These are phyloP conservation scores for Silurus asotus DNA, from an alignment of 2,113 vertebrate genomes.

Conservation along the genomic window DNA sequence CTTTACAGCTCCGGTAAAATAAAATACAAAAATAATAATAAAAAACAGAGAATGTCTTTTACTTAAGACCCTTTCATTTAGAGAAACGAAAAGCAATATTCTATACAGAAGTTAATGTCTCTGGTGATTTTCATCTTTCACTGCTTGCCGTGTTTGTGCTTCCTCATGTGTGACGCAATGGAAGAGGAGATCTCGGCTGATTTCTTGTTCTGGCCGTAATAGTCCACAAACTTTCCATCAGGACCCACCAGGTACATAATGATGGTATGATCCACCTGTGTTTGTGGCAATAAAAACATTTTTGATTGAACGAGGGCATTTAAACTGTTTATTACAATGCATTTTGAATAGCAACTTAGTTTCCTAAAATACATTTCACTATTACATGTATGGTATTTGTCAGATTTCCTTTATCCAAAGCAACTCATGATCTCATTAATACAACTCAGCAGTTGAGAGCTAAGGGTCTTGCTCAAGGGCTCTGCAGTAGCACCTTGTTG, in stretches of 20 bases:
- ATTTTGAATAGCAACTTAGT: not conserved
- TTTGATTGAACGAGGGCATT: not conserved
- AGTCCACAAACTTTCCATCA: conserved; percentile 87
- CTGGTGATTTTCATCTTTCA: not conserved
- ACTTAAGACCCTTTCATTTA: not conserved
- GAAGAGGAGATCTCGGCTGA: conserved; percentile 79
- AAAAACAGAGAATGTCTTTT: not conserved
- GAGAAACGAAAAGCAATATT: not conserved
- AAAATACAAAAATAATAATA: not conserved
- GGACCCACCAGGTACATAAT: conserved; percentile 97
- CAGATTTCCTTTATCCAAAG: no score
- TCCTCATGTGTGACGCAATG: conserved; percentile 86
- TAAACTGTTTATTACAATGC: not conserved
- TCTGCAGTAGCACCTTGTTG: no score
- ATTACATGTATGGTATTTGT: no score
- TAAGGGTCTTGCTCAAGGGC: no score
- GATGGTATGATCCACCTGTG: conserved; percentile 95
- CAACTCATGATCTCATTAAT: no score
- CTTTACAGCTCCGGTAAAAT: not conserved
- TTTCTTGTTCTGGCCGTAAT: conserved; percentile 93
- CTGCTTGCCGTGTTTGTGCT: conserved; percentile 69
- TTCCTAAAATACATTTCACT: not conserved
- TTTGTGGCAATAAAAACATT: conserved; percentile 15
- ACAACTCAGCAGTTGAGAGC: no score
- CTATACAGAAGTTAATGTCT: not conserved